A percentile compares a stretch with the other conserved stretches of the same genome.
These are phyloP conservation scores for Lithophane semibrunnea DNA, from an alignment of 2,888 invertebrate species.

Conservation along the genomic window DNA sequence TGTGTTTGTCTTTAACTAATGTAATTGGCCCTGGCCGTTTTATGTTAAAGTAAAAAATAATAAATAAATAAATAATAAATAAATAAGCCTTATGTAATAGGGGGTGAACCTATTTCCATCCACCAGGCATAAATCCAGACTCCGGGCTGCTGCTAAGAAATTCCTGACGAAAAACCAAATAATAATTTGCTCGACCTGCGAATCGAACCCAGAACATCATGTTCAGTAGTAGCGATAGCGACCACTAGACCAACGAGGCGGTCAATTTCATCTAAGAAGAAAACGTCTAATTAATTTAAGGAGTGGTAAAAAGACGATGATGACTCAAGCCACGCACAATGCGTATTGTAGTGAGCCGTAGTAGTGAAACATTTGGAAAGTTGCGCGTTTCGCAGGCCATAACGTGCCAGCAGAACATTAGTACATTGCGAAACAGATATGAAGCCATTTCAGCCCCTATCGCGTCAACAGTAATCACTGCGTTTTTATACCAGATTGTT, in stretches of 20 bases:
- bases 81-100: neutral
- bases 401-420: slow-evolving; percentile 69
- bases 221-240: neutral
- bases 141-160: neutral
- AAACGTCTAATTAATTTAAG: neutral
- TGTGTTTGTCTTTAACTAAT: no score
- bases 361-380: slow-evolving; percentile 39
- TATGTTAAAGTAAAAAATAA: no score
- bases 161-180: neutral
- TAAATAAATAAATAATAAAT: no score
- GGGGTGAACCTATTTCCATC: neutral
- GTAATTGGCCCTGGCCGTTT: no score
- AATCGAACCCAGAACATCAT: neutral
- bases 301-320: neutral
- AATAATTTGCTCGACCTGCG: neutral
- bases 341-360: slow-evolving; percentile 21
- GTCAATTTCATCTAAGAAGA: neutral
- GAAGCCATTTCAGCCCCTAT: slow-evolving; percentile 66
- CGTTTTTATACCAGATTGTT: slow-evolving; percentile 57
- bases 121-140: neutral
- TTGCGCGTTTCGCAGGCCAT: slow-evolving; percentile 68
- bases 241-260: no score
- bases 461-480: slow-evolving; percentile 59
- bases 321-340: slow-evolving; percentile 18
- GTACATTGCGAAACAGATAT: slow-evolving; percentile 66